phyloP scores from a whole-genome alignment of 2,797 vertebrate genomes.

The Lacerta bilineata region DNA sequence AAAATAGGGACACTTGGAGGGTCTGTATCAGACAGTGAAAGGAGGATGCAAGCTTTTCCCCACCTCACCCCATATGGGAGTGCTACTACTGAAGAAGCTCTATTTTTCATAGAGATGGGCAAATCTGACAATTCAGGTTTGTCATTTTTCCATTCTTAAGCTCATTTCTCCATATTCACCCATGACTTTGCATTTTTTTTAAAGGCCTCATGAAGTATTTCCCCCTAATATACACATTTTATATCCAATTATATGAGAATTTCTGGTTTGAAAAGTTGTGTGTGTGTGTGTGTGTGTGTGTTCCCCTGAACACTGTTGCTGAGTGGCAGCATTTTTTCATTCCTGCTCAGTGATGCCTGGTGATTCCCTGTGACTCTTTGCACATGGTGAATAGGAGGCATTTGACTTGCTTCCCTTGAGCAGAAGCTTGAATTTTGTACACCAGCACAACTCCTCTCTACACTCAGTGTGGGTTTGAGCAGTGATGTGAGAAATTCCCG shows the following conservation, averaged over 20 bases:
- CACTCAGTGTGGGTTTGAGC: not conserved
- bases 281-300: not conserved
- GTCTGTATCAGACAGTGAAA: slow-evolving; percentile 60
- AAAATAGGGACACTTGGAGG: too few relatives aligned
- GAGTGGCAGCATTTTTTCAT: not conserved
- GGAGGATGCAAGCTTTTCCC: slow-evolving; percentile 57
- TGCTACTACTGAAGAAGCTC: slow-evolving; percentile 25
- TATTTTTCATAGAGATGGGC: not conserved
- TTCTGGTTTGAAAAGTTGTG: not conserved
- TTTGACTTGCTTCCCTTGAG: not conserved
- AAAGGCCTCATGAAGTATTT: too few relatives aligned
- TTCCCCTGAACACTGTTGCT: not conserved
- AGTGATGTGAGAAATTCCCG: not conserved
- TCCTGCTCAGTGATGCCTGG: not conserved
- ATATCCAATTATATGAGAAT: not conserved
- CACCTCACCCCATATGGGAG: slow-evolving; percentile 12
- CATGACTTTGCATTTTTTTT: too few relatives aligned
- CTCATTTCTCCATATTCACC: too few relatives aligned
- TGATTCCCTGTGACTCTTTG: not conserved
- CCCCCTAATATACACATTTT: too few relatives aligned
- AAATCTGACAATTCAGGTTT: too few relatives aligned
- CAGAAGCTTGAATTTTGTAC: not conserved
- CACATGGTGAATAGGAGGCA: not conserved
- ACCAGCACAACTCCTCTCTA: not conserved
- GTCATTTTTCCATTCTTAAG: too few relatives aligned